A percentile compares a stretch with the other conserved stretches of the same genome.
Conservation (phyloP, 2,113 vertebrate genomes). For the Toxostoma redivivum region DNA sequence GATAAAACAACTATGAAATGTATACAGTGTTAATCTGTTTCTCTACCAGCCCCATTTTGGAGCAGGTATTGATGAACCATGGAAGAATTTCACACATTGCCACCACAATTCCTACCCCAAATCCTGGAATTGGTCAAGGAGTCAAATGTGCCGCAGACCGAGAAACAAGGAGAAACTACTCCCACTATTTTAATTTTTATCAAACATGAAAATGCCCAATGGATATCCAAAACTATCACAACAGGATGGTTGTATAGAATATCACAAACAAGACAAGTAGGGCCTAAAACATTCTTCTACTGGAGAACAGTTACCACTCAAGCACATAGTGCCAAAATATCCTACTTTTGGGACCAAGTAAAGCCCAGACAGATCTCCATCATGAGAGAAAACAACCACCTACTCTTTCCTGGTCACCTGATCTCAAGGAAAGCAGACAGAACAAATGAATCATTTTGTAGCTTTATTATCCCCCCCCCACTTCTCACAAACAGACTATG, state of each 20-base stretch:
- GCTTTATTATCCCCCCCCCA: slow-evolving; percentile 72
- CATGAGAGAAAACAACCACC: background rate
- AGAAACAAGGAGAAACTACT: background rate
- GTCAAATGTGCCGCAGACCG: background rate
- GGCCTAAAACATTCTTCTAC: background rate
- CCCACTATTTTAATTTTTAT: background rate
- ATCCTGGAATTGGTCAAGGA: background rate
- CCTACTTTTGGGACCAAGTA: background rate
- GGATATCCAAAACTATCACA: background rate
- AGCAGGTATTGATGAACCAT: background rate
- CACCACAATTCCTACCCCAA: background rate
- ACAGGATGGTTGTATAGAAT: background rate
- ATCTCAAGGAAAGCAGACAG: slow-evolving; percentile 58
- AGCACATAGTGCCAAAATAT: background rate
- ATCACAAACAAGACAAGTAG: background rate
- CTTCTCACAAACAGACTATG: slow-evolving; percentile 76
- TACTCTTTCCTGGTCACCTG: background rate
- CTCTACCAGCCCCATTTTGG: background rate
- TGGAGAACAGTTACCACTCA: background rate
- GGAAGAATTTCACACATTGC: background rate
- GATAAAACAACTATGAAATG: background rate
- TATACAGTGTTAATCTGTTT: background rate
- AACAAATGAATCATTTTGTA: slow-evolving; percentile 57
- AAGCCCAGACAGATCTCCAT: background rate
- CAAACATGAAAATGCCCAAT: slow-evolving; percentile 19